phyloP scores from a whole-genome alignment of 1,140 invertebrate genomes.

The Pogonomyrmex californicus region DNA sequence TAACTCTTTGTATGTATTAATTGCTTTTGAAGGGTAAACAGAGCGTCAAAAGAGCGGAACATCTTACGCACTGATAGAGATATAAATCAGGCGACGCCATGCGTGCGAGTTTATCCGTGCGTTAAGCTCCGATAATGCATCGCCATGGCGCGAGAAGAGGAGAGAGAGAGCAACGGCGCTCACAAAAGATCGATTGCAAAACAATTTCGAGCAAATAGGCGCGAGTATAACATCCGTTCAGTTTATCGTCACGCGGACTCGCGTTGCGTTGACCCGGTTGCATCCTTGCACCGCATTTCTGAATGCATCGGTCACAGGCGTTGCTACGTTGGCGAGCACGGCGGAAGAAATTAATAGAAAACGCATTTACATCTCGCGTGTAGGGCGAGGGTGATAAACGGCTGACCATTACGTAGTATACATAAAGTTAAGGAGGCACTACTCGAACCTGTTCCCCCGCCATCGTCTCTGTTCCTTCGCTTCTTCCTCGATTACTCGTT shows the following conservation, averaged over 20 bases:
- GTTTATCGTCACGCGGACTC: conserved; percentile 72
- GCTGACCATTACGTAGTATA: conserved; percentile 59
- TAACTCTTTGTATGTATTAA: conserved; percentile 40
- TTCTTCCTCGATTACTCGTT: conserved; percentile 3
- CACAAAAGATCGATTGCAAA: conserved; percentile 58
- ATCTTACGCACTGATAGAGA: conserved; percentile 41
- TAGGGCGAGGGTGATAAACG: conserved; percentile 80
- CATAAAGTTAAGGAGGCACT: conserved; percentile 66
- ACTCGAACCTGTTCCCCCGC: not conserved
- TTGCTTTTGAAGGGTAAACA: conserved; percentile 36
- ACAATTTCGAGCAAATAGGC: conserved; percentile 39
- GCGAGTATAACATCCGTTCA: conserved; percentile 72
- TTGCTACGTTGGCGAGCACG: conserved; percentile 59
- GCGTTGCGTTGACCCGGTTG: conserved; percentile 74
- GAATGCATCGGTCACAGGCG: conserved; percentile 64
- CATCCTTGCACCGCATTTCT: conserved; percentile 63
- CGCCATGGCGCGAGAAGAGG: conserved; percentile 23
- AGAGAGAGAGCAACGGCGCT: conserved; percentile 1
- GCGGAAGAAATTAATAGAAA: conserved; percentile 83
- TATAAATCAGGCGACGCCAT: conserved; percentile 38
- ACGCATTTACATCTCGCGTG: conserved; percentile 81
- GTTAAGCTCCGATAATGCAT: conserved; percentile 34
- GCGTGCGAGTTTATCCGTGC: conserved; percentile 31
- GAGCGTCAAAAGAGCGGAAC: conserved; percentile 28
- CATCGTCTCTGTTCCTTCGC: not conserved